These are phyloP conservation scores for Platichthys flesus DNA, from an alignment of 2,113 vertebrate species.

Conservation along the genomic window DNA sequence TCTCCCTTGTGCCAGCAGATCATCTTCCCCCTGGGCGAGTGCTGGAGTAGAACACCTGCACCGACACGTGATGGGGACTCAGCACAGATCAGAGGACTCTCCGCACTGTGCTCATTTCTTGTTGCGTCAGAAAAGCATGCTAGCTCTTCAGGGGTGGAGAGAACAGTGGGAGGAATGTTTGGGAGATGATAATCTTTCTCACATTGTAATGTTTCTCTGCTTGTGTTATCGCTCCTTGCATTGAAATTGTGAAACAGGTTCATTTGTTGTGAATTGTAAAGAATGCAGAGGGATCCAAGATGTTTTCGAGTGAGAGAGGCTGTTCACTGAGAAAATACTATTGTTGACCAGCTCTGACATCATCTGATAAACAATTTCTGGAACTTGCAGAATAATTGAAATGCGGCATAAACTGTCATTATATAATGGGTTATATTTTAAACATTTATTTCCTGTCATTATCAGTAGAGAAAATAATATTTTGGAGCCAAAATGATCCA, in stretches of 20 bases:
- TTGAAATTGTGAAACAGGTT: neutral
- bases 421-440: too few species aligned
- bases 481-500: too few species aligned
- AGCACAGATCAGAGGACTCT: slow-evolving; percentile 33
- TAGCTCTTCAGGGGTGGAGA: neutral
- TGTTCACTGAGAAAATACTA: too few species aligned
- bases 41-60: slow-evolving; percentile 45
- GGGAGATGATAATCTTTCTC: neutral
- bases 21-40: slow-evolving; percentile 25
- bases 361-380: too few species aligned
- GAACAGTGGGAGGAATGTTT: slow-evolving; percentile 1
- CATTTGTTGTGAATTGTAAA: neutral
- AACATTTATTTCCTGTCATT: too few species aligned
- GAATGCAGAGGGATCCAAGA: too few species aligned
- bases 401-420: too few species aligned
- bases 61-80: slow-evolving; percentile 30
- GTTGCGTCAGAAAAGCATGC: slow-evolving; percentile 2
- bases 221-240: neutral
- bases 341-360: too few species aligned
- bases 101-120: slow-evolving; percentile 7
- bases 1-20: slow-evolving; percentile 30
- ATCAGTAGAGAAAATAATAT: too few species aligned
- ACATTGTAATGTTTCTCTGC: neutral
- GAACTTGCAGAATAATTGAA: too few species aligned
- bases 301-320: too few species aligned